Conservation (phyloP, 1,140 invertebrate genomes). For the Lordiphosa mommai region DNA sequence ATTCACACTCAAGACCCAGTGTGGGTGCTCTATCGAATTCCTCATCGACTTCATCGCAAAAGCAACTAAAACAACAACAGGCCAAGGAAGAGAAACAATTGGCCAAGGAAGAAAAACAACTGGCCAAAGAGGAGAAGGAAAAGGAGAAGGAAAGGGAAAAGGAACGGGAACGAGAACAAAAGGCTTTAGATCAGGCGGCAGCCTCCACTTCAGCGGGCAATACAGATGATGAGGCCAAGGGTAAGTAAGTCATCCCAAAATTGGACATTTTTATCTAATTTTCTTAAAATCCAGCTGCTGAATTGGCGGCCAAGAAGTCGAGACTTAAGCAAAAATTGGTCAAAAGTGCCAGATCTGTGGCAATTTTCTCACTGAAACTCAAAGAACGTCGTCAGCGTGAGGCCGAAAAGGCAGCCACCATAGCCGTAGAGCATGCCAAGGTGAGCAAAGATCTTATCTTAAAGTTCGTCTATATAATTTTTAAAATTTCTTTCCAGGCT, state of each 20-base stretch:
- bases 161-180: conserved; percentile 27
- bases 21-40: conserved; percentile 70
- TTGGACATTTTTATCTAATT: background rate
- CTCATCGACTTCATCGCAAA: conserved; percentile 62
- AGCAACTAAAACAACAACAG: conserved; percentile 45
- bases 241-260: conserved; percentile 16
- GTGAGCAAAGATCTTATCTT: too few relatives aligned
- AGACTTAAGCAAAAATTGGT: conserved; percentile 83
- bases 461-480: too few relatives aligned
- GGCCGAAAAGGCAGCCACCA: conserved; percentile 83
- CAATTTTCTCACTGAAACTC: conserved; percentile 89
- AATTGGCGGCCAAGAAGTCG: conserved; percentile 85
- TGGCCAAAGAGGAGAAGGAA: conserved; percentile 37
- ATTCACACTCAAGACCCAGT: conserved; percentile 69
- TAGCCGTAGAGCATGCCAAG: conserved; percentile 79
- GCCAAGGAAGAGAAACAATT: conserved; percentile 37
- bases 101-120: conserved; percentile 50
- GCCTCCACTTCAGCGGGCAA: conserved; percentile 48
- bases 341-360: conserved; percentile 89
- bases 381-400: conserved; percentile 88
- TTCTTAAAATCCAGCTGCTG: conserved; percentile 69
- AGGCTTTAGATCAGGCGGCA: conserved; percentile 27
- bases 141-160: conserved; percentile 25
- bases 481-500: conserved; percentile 33
- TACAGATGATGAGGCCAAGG: conserved; percentile 75